Conservation (phyloP, 2,113 vertebrate species). For the Passer montanus region DNA sequence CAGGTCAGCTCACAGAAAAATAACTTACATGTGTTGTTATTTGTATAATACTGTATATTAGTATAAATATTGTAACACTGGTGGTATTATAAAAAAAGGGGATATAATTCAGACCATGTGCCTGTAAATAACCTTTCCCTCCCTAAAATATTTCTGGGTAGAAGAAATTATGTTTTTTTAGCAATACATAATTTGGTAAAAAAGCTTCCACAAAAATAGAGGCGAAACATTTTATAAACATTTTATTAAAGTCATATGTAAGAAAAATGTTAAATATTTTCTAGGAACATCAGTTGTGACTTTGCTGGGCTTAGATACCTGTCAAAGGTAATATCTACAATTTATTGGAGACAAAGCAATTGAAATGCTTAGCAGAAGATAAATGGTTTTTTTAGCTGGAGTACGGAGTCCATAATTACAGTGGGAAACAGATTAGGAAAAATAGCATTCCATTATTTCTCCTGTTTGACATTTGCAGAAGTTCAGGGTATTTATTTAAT, state of each 20-base stretch:
- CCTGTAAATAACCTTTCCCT: not conserved
- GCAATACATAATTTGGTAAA: not conserved
- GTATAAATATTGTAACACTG: too few relatives aligned
- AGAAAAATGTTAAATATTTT: not conserved
- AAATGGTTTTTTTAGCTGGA: constrained; percentile 34
- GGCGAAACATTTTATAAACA: not conserved
- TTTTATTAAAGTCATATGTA: not conserved
- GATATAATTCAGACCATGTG: not conserved
- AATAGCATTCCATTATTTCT: constrained; percentile 22
- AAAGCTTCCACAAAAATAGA: not conserved
- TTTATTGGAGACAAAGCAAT: constrained; percentile 41
- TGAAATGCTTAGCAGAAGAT: constrained; percentile 15
- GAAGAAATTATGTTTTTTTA: not conserved
- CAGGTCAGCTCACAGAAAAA: not conserved
- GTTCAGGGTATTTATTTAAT: constrained; percentile 12
- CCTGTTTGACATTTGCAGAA: not conserved
- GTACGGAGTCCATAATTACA: constrained; percentile 28
- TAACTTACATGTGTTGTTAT: too few relatives aligned
- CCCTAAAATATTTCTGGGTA: not conserved
- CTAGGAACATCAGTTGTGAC: not conserved
- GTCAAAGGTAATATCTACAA: constrained; percentile 23
- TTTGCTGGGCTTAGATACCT: not conserved
- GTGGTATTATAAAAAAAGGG: not conserved
- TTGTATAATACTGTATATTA: too few relatives aligned
- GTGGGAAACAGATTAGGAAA: constrained; percentile 21